phyloP scores from a whole-genome alignment of 1,140 invertebrate species.

The Lordiphosa collinella region DNA sequence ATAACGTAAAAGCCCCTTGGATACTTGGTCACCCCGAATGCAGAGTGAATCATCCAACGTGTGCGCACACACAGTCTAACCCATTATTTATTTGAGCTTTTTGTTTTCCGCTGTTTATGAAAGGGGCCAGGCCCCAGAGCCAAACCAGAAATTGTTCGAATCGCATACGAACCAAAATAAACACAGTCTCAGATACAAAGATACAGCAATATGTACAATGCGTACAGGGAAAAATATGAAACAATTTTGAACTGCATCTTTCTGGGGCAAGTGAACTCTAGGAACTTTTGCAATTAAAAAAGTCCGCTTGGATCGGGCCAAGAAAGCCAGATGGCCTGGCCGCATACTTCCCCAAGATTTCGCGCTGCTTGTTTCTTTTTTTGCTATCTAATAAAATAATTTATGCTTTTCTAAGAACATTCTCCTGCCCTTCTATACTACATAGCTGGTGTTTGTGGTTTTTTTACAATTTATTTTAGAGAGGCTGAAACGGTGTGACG shows the following conservation, averaged over 20 bases:
- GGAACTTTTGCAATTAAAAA: constrained; percentile 54
- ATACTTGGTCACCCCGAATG: constrained; percentile 17
- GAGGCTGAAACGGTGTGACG: constrained; percentile 42
- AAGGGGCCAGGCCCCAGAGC: constrained; percentile 18
- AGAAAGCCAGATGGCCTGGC: constrained; percentile 36
- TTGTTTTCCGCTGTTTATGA: constrained; percentile 40
- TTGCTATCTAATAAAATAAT: constrained; percentile 46
- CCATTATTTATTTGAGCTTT: constrained; percentile 46
- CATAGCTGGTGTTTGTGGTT: constrained; percentile 13
- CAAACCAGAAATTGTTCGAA: constrained; percentile 10
- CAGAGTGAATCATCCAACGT: constrained; percentile 40
- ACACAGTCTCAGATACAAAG: constrained; percentile 35
- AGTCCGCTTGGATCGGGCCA: constrained; percentile 17
- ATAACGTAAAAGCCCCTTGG: constrained; percentile 15
- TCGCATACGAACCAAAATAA: constrained; percentile 46
- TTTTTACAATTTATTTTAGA: constrained; percentile 45
- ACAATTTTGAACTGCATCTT: constrained; percentile 38
- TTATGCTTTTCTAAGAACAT: constrained; percentile 49
- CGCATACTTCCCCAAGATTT: constrained; percentile 24
- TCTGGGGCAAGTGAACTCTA: constrained; percentile 44
- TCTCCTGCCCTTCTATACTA: constrained; percentile 36
- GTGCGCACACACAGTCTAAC: constrained; percentile 14
- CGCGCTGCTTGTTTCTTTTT: constrained; percentile 17
- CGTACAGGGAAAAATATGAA: constrained; percentile 19
- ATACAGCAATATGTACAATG: neutral